A percentile compares a stretch with the other conserved stretches of the same genome.
Evolutionary conservation across 2,797 vertebrate species (phyloP).

Genomic region (Cetoscarus ocellatus): DNA sequence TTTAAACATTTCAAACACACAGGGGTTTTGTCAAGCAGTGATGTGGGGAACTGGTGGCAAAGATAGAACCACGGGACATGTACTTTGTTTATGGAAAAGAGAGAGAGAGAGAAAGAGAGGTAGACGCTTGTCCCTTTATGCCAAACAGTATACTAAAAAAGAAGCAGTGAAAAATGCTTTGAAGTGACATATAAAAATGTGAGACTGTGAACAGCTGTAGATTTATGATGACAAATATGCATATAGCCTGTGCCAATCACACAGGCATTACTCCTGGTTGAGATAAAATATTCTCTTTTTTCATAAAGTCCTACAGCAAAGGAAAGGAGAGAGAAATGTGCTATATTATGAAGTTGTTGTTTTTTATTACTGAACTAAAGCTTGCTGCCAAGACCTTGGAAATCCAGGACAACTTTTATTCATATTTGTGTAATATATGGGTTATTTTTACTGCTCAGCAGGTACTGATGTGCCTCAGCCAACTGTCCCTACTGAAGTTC

Average conservation of each 20-base stretch:
- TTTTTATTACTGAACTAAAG: not conserved
- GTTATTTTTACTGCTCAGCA: not conserved
- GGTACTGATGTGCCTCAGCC: not conserved
- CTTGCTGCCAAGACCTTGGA: not conserved
- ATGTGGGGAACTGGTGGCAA: slow-evolving; percentile 49
- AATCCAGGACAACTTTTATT: not conserved
- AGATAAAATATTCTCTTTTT: slow-evolving; percentile 73
- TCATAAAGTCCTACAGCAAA: slow-evolving; percentile 54
- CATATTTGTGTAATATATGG: too few species aligned
- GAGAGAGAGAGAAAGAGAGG: slow-evolving; percentile 5
- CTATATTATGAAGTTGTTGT: not conserved
- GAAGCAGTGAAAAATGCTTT: slow-evolving; percentile 84
- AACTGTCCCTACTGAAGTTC: not conserved
- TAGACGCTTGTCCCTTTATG: slow-evolving; percentile 59
- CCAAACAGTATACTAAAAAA: slow-evolving; percentile 67
- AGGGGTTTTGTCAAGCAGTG: slow-evolving; percentile 8
- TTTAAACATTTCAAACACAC: slow-evolving; percentile 15
- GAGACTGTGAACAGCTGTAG: slow-evolving; percentile 83
- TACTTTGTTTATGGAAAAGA: slow-evolving; percentile 26
- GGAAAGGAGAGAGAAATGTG: slow-evolving; percentile 57
- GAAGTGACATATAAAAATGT: slow-evolving; percentile 86
- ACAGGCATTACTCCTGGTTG: slow-evolving; percentile 65
- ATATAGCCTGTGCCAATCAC: slow-evolving; percentile 85
- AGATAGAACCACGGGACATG: not conserved
- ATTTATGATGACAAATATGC: slow-evolving; percentile 88